Conservation (phyloP, 2,113 vertebrate species). For the Ptyas mucosa region DNA sequence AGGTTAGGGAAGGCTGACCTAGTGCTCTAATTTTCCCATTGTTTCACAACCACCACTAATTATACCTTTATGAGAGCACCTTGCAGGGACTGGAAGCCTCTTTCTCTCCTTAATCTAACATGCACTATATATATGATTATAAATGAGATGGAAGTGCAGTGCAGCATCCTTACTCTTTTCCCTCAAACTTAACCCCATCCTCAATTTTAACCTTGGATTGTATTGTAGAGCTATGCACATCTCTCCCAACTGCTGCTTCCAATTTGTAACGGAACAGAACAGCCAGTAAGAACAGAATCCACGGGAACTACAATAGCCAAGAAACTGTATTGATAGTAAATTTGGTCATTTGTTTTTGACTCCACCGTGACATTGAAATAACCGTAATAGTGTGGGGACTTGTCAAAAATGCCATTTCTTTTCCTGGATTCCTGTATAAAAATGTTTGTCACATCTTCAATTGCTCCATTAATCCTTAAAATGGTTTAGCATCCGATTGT, state of each 20-base stretch:
- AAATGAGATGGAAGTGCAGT: neutral
- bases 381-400: neutral
- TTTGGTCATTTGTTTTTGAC: neutral
- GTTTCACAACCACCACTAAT: neutral
- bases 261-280: neutral
- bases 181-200: neutral
- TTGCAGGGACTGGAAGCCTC: neutral
- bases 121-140: neutral
- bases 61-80: neutral
- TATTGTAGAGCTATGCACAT: neutral
- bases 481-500: neutral
- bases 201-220: neutral
- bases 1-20: neutral
- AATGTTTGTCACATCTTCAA: neutral
- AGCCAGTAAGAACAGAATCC: neutral
- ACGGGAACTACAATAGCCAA: neutral
- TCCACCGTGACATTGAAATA: neutral
- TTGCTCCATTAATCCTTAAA: neutral
- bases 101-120: neutral
- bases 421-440: neutral
- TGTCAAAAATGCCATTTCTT: neutral
- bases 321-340: neutral
- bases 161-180: neutral
- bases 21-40: neutral
- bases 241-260: neutral